phyloP scores from a whole-genome alignment of 2,888 invertebrate species.

The Sarcophaga subvicina region DNA sequence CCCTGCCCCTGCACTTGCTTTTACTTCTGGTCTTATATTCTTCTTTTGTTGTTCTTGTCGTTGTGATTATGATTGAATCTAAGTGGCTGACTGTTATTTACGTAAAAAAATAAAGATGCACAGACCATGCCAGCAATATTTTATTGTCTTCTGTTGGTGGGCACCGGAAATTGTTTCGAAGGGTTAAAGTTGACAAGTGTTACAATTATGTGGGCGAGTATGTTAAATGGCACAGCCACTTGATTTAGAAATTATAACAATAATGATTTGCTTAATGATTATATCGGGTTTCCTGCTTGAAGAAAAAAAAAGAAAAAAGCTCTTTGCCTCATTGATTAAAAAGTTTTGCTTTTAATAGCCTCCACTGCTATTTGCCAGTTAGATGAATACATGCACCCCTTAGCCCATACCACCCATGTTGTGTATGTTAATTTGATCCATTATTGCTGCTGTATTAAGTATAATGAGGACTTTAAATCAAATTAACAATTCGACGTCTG shows the following conservation, averaged over 20 bases:
- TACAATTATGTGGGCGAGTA: slow-evolving; percentile 29
- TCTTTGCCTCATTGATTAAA: not conserved
- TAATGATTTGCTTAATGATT: slow-evolving; percentile 48
- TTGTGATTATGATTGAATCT: slow-evolving; percentile 41
- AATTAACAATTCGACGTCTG: too few species aligned
- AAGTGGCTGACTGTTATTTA: slow-evolving; percentile 18
- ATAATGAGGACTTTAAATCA: too few species aligned
- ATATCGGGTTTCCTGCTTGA: slow-evolving; percentile 27
- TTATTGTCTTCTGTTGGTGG: slow-evolving; percentile 38
- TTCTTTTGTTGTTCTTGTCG: not conserved
- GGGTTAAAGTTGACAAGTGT: slow-evolving; percentile 60
- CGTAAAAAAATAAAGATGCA: slow-evolving; percentile 2
- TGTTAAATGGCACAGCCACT: slow-evolving; percentile 36
- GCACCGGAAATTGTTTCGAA: slow-evolving; percentile 63
- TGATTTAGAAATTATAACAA: slow-evolving; percentile 54
- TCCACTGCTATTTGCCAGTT: too few species aligned
- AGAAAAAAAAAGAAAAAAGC: not conserved
- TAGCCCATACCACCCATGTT: too few species aligned
- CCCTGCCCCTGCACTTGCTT: too few species aligned
- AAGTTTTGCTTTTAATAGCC: not conserved
- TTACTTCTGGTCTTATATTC: not conserved
- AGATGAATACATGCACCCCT: too few species aligned
- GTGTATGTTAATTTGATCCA: too few species aligned
- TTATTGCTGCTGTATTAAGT: too few species aligned
- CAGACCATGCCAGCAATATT: not conserved